Conservation (phyloP, 2,888 invertebrate species). For the Apotomis capreana region DNA sequence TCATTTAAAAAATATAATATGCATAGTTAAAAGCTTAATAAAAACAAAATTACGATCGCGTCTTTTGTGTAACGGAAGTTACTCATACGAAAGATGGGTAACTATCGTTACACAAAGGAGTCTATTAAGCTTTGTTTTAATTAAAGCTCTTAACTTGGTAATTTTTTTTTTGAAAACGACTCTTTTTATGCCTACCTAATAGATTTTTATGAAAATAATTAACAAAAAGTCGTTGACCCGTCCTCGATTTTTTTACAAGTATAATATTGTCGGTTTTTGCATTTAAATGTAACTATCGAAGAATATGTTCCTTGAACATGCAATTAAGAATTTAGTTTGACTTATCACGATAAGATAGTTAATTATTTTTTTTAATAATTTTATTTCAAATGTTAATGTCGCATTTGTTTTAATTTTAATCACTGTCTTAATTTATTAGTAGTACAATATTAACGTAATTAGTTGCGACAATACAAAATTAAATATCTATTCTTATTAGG, state of each 20-base stretch:
- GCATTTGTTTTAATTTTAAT: constrained; percentile 7
- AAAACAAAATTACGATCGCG: too few relatives aligned
- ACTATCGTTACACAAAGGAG: too few relatives aligned
- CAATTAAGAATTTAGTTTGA: constrained; percentile 19
- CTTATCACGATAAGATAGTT: constrained; percentile 21
- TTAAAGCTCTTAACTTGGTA: too few relatives aligned
- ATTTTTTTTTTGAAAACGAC: too few relatives aligned
- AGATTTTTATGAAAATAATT: not conserved
- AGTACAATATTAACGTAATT: not conserved
- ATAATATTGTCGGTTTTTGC: not conserved
- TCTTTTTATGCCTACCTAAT: not conserved
- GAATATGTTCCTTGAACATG: constrained; percentile 14
- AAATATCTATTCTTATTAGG: too few relatives aligned
- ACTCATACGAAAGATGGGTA: too few relatives aligned
- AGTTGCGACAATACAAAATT: too few relatives aligned
- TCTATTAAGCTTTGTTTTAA: too few relatives aligned
- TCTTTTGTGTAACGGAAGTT: too few relatives aligned
- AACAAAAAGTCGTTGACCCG: not conserved
- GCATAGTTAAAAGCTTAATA: too few relatives aligned
- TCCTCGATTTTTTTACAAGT: constrained; percentile 18
- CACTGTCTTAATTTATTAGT: not conserved
- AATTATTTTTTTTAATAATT: constrained; percentile 3
- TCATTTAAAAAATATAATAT: too few relatives aligned
- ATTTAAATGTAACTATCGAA: constrained; percentile 13
- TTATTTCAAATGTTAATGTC: constrained; percentile 1